Conservation (phyloP, 2,113 vertebrate species). For the Melanotaenia duboulayi region DNA sequence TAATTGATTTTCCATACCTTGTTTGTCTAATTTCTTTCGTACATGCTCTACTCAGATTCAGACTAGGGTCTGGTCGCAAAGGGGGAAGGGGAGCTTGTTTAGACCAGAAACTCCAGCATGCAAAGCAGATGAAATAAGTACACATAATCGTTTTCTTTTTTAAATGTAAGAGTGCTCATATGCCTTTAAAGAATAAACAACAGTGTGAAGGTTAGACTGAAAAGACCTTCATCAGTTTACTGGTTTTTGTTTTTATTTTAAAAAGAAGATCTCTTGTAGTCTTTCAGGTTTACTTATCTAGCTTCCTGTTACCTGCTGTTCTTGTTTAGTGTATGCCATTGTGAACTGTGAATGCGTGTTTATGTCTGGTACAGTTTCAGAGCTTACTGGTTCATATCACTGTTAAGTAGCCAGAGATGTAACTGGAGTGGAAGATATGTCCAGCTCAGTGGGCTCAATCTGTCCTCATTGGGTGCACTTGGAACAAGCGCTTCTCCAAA, state of each 20-base stretch:
- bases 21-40: slow-evolving; percentile 9
- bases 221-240: background rate
- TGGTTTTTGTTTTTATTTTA: background rate
- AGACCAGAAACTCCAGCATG: background rate
- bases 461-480: slow-evolving; percentile 61
- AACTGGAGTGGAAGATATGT: slow-evolving; percentile 69
- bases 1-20: slow-evolving; percentile 63
- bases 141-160: background rate
- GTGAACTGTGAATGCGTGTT: slow-evolving; percentile 37
- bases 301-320: slow-evolving; percentile 8
- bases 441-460: slow-evolving; percentile 67
- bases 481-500: slow-evolving; percentile 14
- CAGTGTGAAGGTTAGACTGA: background rate
- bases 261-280: background rate
- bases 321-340: slow-evolving; percentile 38
- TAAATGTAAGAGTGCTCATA: background rate
- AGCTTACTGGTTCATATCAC: slow-evolving; percentile 69
- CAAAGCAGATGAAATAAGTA: background rate
- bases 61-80: background rate
- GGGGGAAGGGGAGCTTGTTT: too few relatives aligned
- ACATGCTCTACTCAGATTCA: slow-evolving; percentile 3
- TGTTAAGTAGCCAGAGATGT: slow-evolving; percentile 58
- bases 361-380: slow-evolving; percentile 62
- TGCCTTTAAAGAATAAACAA: background rate
- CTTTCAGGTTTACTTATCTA: background rate